Base-by-base conservation (phyloP, 2,113 vertebrate species). In the Percopsis transmontana region DNA sequence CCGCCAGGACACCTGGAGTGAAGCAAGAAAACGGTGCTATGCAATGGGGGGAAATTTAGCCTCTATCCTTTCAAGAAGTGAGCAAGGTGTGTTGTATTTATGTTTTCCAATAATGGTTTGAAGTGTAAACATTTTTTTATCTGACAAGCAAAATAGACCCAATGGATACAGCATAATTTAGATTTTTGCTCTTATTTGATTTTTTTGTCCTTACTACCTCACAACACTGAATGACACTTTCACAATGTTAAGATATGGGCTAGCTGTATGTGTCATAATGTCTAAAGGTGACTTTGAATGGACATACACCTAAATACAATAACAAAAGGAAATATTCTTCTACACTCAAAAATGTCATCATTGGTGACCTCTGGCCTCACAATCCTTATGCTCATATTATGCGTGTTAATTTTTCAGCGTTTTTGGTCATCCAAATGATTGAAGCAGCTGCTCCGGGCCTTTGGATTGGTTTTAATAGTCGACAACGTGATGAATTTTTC, bases 401-500 rank as follows among this genome's bases (percentile, higher is more conserved):
- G 13, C 8, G 45, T 16, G 40, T 44, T 59, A 8, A 15, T 18
- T 58, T 73, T 77, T 27, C 51, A 99, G 97, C 92, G 51, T 97
- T 95, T 76, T 71, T 98, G 57, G 94, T 85, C 10, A 92, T 88
- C 55, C 89, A 84, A 16, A 87, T 95, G 80, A 86, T 81, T 7
- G 45, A 67, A 60, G 66, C 80, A 39, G 80, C 80, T 41, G 39
- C 21, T 20, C 44, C 62, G 50, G 89, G 94, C 74, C 68, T 90
- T 12, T 99, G 97, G 97, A 95, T 91, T 62, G 97, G 97, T 70
- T 82, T 99, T 77, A 95, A 93, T 71, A 91, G 94, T 66, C 24
- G 94, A 44, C 79, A 71, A 88, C 91, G 79, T 60, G 85, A 59
- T 85, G 94, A 58, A 59, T 92, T 93, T 80, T 93, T 90, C 54